These are phyloP conservation scores for Callyntrura guangdongensis DNA, from an alignment of 2,888 invertebrate species.

Conservation along the genomic window DNA sequence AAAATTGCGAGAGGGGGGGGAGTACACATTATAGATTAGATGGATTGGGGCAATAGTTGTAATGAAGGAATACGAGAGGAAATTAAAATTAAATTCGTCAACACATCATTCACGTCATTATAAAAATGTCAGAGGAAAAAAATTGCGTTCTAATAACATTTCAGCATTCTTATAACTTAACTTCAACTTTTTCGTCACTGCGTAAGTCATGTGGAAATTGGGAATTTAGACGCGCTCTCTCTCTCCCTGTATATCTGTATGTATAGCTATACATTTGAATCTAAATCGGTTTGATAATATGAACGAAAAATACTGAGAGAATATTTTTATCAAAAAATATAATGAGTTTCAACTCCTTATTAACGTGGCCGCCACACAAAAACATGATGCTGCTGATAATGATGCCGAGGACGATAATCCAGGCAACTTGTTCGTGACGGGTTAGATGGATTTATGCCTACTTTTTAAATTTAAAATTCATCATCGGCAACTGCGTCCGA, in stretches of 20 bases:
- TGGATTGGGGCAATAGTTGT: background rate
- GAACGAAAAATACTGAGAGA: background rate
- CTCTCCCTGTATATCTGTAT: no score
- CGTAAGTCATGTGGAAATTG: no score
- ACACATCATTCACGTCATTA: constrained; percentile 65
- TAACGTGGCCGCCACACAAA: constrained; percentile 43
- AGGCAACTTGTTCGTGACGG: constrained; percentile 62
- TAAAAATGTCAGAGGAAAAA: no score
- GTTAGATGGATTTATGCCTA: constrained; percentile 69
- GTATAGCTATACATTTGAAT: no score
- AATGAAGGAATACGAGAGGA: constrained; percentile 26
- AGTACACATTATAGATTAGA: no score
- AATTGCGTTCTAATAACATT: no score
- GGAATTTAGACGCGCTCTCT: no score
- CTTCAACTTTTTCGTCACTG: no score
- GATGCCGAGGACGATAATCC: background rate
- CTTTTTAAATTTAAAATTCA: constrained; percentile 71
- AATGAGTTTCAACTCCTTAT: constrained; percentile 51
- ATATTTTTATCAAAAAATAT: constrained; percentile 58
- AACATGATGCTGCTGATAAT: no score
- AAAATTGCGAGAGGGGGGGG: no score
- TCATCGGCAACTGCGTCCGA: constrained; percentile 28
- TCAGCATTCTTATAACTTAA: no score
- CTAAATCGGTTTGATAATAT: no score
- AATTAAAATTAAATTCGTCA: constrained; percentile 54